Evolutionary conservation across 2,113 vertebrate genomes (phyloP), one percentile per base, ranked within the genome.

Genomic region (Drymodes brunneopygia): DNA sequence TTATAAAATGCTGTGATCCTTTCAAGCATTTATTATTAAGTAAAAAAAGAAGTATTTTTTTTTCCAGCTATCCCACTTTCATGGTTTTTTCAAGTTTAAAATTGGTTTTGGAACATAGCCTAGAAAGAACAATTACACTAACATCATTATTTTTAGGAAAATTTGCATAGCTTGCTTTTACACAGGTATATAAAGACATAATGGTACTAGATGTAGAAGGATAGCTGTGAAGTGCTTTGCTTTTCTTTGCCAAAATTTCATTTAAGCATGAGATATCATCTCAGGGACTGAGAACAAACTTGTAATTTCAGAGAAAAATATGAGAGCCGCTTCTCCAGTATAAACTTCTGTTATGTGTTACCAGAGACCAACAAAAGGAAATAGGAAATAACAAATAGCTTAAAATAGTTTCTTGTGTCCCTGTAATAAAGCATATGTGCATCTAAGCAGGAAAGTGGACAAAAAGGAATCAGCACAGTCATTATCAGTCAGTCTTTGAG

Each of bases 1-100:
- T 95, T 94, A 94, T 96, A 95, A 97, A 96, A 92, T 56, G 57
- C 77, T 66, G 44, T 51, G 84, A 67, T 91, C 79, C 74, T 67
- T 24, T 84, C 57, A 86, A 79, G 48, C 18, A 7, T 83, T 83
- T 74, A 77, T 72, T 73, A 51, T 58, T 60, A 81, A 89, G 48
- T 58, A 27, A 94, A 87, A 95, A 71, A 64, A 0, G 3, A 50
- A 74, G 33, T 36, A 12, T 42, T 67, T 90, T 87, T 89, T 87
- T 90, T 82, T 44, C 28, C 47, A 88, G 56, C 50, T 87, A 19
- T 75, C 64, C 53, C 50, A 54, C 67, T 89, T 58, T 27, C 38
- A 28, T n/a, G n/a, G 2, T 57, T 87, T 88, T 94, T 70, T 86
- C 58, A 80, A 65, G 70, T 91, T 75, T 47, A 66, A 88, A 72